Conservation (phyloP, 2,888 invertebrate genomes). For the Drosophila leonis region DNA sequence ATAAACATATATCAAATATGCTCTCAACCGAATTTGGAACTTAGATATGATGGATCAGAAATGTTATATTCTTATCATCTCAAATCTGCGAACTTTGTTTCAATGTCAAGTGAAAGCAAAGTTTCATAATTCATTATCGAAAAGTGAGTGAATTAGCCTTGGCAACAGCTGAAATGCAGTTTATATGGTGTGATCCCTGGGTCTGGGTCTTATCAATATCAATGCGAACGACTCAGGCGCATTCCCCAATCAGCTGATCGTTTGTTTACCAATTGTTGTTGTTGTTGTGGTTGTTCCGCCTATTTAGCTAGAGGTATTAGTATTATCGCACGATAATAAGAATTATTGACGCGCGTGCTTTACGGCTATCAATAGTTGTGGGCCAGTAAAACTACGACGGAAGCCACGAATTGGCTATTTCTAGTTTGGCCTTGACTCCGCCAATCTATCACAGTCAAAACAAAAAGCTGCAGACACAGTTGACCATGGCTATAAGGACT, state of each 20-base stretch:
- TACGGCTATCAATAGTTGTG: conserved; percentile 9
- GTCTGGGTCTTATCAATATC: conserved; percentile 14
- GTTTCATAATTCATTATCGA: neutral
- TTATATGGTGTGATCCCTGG: conserved; percentile 21
- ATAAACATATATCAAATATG: too few relatives aligned
- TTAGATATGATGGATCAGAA: neutral
- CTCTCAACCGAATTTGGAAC: too few relatives aligned
- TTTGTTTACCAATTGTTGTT: neutral
- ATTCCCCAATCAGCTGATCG: conserved; percentile 36
- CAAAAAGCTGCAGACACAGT: conserved; percentile 7
- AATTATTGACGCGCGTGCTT: conserved; percentile 8
- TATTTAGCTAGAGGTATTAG: neutral
- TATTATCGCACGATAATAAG: conserved; percentile 14
- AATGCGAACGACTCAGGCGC: neutral
- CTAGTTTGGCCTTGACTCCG: conserved; percentile 22
- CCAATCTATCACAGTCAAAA: conserved; percentile 19
- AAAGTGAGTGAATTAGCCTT: neutral
- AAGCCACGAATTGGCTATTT: conserved; percentile 18
- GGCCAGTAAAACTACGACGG: neutral
- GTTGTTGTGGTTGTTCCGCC: neutral
- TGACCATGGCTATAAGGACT: conserved; percentile 5
- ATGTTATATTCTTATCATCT: neutral
- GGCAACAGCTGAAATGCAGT: conserved; percentile 31
- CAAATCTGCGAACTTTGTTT: neutral
- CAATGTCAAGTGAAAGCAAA: neutral